These are phyloP conservation scores for Amblyjoppa proteus DNA, from an alignment of 2,888 invertebrate genomes.

Conservation along the genomic window DNA sequence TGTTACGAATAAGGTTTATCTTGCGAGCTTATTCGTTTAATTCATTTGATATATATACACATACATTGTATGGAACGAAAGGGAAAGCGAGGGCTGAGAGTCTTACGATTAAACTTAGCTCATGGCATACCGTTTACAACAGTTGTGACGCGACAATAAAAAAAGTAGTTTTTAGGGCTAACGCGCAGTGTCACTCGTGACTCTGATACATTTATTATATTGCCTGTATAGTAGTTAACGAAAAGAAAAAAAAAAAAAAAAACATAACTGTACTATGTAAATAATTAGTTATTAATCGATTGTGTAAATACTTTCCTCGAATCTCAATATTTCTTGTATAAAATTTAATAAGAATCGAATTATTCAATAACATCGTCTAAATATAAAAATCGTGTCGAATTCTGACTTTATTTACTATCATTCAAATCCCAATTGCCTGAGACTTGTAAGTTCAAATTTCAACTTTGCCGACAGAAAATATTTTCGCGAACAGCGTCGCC, in stretches of 20 bases:
- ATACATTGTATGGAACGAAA: constrained; percentile 35
- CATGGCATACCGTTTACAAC: constrained; percentile 72
- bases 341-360: constrained; percentile 25
- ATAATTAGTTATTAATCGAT: constrained; percentile 20
- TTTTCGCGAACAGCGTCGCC: background rate
- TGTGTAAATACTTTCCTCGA: constrained; percentile 41
- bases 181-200: constrained; percentile 72
- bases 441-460: background rate
- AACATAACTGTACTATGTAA: constrained; percentile 36
- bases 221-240: constrained; percentile 31
- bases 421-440: background rate
- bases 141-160: constrained; percentile 84
- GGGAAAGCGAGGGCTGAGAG: constrained; percentile 61
- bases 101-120: constrained; percentile 64
- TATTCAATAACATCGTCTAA: constrained; percentile 21
- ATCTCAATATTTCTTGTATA: constrained; percentile 33
- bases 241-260: constrained; percentile 18
- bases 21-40: constrained; percentile 37
- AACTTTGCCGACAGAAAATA: background rate
- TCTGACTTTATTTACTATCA: background rate
- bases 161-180: constrained; percentile 80
- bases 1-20: constrained; percentile 8
- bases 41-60: constrained; percentile 40
- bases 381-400: constrained; percentile 24
- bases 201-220: constrained; percentile 51